A percentile compares a stretch with the other conserved stretches of the same genome.
phyloP scores from a whole-genome alignment of 2,888 invertebrate genomes.

The Pristionchus arcanus region DNA sequence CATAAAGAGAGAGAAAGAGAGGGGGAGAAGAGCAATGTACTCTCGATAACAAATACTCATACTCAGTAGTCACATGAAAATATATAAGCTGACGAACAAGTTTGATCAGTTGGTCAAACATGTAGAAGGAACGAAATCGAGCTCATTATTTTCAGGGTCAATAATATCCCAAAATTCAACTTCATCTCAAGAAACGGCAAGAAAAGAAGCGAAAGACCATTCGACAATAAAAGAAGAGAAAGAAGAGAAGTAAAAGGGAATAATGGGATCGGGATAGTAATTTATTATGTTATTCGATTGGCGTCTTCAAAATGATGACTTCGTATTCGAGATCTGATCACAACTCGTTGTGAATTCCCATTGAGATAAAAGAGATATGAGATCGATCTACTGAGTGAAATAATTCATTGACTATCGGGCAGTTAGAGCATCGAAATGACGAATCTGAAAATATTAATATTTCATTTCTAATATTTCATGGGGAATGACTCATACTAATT shows the following conservation, averaged over 20 bases:
- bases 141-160: neutral
- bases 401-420: neutral
- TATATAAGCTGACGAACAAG: neutral
- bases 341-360: neutral
- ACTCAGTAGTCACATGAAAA: neutral
- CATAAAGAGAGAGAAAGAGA: neutral
- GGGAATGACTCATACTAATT: neutral
- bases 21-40: neutral
- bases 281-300: conserved; percentile 21
- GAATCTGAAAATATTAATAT: conserved; percentile 17
- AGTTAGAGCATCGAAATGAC: conserved; percentile 50
- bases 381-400: neutral
- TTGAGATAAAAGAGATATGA: conserved; percentile 17
- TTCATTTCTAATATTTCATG: neutral
- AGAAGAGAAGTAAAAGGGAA: neutral
- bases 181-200: conserved; percentile 34
- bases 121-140: neutral
- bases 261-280: neutral
- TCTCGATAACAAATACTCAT: neutral
- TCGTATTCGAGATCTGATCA: neutral
- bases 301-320: conserved; percentile 29
- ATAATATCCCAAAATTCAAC: neutral
- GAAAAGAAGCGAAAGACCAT: conserved; percentile 8
- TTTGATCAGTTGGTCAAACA: neutral
- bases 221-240: neutral